Evolutionary conservation across 2,113 vertebrate genomes (phyloP), one percentile per base, ranked within the genome.

Genomic region (Alligator sinensis): DNA sequence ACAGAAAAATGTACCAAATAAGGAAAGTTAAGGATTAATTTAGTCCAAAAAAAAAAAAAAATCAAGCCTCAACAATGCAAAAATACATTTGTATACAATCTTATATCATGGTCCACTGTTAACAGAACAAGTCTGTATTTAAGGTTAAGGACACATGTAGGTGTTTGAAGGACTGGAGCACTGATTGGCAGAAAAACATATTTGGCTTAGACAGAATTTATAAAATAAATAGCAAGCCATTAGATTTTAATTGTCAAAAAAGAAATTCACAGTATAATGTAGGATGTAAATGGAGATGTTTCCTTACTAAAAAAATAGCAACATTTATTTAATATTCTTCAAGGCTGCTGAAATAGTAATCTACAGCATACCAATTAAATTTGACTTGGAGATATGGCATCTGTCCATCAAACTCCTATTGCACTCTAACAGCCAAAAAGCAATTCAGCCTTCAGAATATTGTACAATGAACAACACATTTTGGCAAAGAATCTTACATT

Each of bases 401-500:
- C 38, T 66, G 76, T 64, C 96, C 87, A 91, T 90, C 86, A 96
- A 82, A 68, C 74, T 79, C 88, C 59, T 10, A 64, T 66, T 93
- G 85, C 77, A 90, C 68, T 22, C 25, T 78, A 91, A 84, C 76
- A 94, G 96, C 91, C 92, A 97, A 96, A 96, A 95, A 83, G 80
- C 86, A 97, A 95, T 95, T 92, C 57, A 81, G 88, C 86, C 91
- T 89, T 95, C 68, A 96, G 95, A 91, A 95, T 87, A 91, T 78
- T 91, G 84, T 68, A 91, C 89, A 96, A 96, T 93, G 82, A 95
- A 91, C 88, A 94, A 90, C 92, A 94, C 72, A 93, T 96, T 97
- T 95, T 96, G 97, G 97, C 94, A 96, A 89, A 91, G 82, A 93
- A 76, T 89, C 95, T 82, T 93, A 87, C 57, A 94, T 91, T 96